Conservation (phyloP, 2,113 vertebrate species). For the Cyanocitta stelleri region DNA sequence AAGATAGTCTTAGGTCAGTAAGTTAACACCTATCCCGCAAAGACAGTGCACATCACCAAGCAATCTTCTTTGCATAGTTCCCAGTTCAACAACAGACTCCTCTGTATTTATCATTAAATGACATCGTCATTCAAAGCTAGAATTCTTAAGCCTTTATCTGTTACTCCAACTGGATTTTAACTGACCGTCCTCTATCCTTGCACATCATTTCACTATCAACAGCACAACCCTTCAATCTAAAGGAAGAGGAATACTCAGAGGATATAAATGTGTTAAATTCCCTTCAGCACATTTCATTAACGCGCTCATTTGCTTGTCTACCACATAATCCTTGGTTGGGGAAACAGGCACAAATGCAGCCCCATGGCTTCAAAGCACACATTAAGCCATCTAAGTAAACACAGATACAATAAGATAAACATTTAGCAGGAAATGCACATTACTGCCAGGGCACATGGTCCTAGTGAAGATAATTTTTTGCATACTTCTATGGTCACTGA, state of each 20-base stretch:
- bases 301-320: not conserved
- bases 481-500: not conserved
- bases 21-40: not conserved
- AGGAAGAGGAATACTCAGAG: not conserved
- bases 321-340: not conserved
- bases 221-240: not conserved
- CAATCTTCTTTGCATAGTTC: not conserved
- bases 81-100: conserved; percentile 17
- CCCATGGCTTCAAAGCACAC: not conserved
- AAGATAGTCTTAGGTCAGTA: conserved; percentile 8
- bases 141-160: conserved; percentile 6
- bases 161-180: conserved; percentile 30
- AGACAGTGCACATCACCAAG: not conserved
- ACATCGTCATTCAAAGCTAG: conserved; percentile 33
- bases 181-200: not conserved
- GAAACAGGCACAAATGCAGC: not conserved
- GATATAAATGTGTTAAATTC: not conserved
- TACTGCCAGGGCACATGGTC: not conserved
- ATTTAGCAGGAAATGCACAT: not conserved
- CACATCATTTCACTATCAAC: not conserved
- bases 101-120: conserved; percentile 50
- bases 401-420: not conserved
- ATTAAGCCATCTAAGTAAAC: not conserved
- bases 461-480: not conserved
- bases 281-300: not conserved